Percentiles rank a stretch among this genome's conserved stretches.
Conservation (phyloP, 2,888 invertebrate species). For the Catocala fraxini region DNA sequence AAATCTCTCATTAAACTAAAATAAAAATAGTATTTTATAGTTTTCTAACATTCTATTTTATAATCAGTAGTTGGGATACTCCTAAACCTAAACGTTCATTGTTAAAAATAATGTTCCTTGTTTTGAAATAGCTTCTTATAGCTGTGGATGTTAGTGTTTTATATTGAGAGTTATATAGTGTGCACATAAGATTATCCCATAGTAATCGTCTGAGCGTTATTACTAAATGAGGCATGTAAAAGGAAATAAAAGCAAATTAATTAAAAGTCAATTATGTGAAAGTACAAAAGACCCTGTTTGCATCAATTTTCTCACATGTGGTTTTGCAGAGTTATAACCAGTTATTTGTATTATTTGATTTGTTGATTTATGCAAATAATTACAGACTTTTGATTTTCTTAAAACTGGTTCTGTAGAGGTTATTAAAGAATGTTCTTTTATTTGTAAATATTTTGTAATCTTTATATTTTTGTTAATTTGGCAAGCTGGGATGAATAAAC, state of each 20-base stretch:
- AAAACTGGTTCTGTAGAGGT: too few relatives aligned
- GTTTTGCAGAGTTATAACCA: conserved; percentile 31
- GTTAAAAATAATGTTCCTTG: background rate
- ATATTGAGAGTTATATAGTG: background rate
- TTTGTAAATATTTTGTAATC: conserved; percentile 30
- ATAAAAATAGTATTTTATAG: too few relatives aligned
- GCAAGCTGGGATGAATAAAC: conserved; percentile 24
- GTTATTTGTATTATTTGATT: conserved; percentile 4
- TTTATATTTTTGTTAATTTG: conserved; percentile 16
- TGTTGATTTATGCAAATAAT: background rate
- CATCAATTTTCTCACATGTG: conserved; percentile 31
- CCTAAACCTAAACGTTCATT: too few relatives aligned
- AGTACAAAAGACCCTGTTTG: conserved; percentile 24
- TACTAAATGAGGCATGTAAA: conserved; percentile 35
- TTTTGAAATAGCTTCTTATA: conserved; percentile 1
- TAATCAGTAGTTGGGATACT: too few relatives aligned
- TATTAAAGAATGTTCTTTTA: too few relatives aligned
- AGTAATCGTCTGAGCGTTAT: conserved; percentile 1
- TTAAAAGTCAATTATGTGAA: conserved; percentile 25
- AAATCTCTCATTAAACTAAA: background rate
- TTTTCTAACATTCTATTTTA: too few relatives aligned
- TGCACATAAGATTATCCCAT: background rate
- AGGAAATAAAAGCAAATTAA: conserved; percentile 4
- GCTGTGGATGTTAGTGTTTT: background rate
- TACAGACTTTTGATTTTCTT: background rate